Base-by-base conservation (phyloP, 2,888 invertebrate species). In the Dicroscelio sp. region DNA sequence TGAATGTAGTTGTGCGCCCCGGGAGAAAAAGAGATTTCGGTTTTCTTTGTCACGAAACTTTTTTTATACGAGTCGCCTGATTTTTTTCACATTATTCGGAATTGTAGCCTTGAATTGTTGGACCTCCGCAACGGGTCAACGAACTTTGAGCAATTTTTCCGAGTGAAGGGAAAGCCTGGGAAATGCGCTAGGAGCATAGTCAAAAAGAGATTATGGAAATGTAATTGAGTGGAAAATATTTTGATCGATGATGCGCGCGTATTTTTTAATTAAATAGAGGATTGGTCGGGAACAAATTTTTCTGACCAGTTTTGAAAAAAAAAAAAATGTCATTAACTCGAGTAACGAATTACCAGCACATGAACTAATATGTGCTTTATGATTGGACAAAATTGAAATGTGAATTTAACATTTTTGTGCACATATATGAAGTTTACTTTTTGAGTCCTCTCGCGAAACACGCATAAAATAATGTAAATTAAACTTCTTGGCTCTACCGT, bases 81-180 rank as follows among this genome's bases (percentile, higher is more conserved):
- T 38, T 38, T 38, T 38, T 38, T 38, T 12, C 38, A 38, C 48
- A 63, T 31, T 65, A 67, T 83, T 71, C 38, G 48, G 20, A 20
- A 48, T 20, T 48, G 14, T 48, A 48, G 48, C 69, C 85, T 86
- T 86, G 69, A 58, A 33, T 75, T 67, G 60, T 63, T 60, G 33
- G 67, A 30, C 55, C 75, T 71, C 43, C 2, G 5, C 25, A 2
- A 33, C 25, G 65, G 79, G 79, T 79, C 86, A 71, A 14, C 25
- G 71, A 86, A 86, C 86, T 79, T 31, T 1, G n/a, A 35, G 79
- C 58, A 58, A 86, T 69, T 86, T 86, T 86, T 63, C 79, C 79
- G 23, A 43, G 25, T 63, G 75, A 43, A 75, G 78, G 33, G 78
- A 78, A 86, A 86, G 58, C 63, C 23, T 73, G 75, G 84, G 43